Evolutionary conservation across 2,888 invertebrate genomes (phyloP).

Genomic region (Aporophyla nigra): DNA sequence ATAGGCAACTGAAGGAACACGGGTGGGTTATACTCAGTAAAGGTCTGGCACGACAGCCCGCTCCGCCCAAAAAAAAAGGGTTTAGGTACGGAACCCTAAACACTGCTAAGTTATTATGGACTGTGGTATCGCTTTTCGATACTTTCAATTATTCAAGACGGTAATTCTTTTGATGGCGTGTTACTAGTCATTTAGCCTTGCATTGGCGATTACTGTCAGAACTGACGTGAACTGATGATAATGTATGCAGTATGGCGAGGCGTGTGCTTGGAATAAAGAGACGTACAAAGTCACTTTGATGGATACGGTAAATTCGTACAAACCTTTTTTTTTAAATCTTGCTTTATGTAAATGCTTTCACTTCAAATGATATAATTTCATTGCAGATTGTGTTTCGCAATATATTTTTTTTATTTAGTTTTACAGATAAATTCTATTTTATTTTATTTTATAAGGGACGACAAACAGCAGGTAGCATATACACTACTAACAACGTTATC

Average conservation of each 20-base stretch:
- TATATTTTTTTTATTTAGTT: not conserved
- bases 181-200: constrained; percentile 34
- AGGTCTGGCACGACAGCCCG: no score
- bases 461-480: no score
- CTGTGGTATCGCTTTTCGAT: not conserved
- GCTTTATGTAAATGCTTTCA: no score
- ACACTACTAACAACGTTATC: not conserved
- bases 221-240: constrained; percentile 48
- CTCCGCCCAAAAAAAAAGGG: no score
- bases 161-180: constrained; percentile 21
- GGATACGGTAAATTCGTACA: constrained; percentile 15
- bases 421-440: not conserved
- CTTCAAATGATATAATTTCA: not conserved
- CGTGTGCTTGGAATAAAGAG: not conserved
- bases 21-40: no score
- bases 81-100: no score
- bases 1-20: no score
- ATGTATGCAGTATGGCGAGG: constrained; percentile 36
- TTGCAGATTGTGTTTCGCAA: not conserved
- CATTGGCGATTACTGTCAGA: constrained; percentile 45
- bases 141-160: constrained; percentile 45
- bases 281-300: not conserved
- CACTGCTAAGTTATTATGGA: no score
- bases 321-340: no score
- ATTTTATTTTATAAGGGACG: no score